A percentile compares a stretch with the other conserved stretches of the same genome.
Conservation (phyloP, 2,797 vertebrate species). For the Leptoclinus maculatus region DNA sequence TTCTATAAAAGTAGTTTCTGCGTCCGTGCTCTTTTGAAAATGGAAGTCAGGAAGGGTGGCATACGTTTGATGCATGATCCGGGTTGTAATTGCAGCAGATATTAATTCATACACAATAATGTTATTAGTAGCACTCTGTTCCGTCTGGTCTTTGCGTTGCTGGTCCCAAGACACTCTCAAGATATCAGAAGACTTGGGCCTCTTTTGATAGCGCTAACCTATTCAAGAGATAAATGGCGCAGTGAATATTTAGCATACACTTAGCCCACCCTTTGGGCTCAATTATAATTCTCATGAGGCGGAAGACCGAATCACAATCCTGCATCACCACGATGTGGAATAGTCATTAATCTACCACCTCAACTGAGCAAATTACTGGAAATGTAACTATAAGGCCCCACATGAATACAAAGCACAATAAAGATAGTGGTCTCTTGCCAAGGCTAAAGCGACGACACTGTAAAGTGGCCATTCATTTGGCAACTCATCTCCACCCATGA, state of each 20-base stretch:
- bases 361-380: background rate
- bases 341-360: slow-evolving; percentile 17
- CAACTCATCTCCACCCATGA: slow-evolving; percentile 13
- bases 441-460: background rate
- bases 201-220: slow-evolving; percentile 14
- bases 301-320: slow-evolving; percentile 4
- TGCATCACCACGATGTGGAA: background rate
- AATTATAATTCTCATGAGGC: slow-evolving; percentile 19
- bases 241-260: slow-evolving; percentile 27
- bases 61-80: background rate
- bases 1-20: background rate
- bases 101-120: slow-evolving; percentile 21
- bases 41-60: slow-evolving; percentile 2
- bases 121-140: background rate
- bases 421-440: slow-evolving; percentile 2
- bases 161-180: slow-evolving; percentile 4
- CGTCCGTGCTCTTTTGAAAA: background rate
- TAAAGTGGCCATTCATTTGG: slow-evolving; percentile 20
- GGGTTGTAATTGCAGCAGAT: slow-evolving; percentile 16
- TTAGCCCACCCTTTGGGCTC: slow-evolving; percentile 13
- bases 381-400: background rate
- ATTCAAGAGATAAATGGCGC: slow-evolving; percentile 18
- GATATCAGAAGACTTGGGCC: background rate
- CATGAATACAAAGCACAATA: slow-evolving; percentile 28
- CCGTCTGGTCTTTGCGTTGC: background rate